phyloP scores from a whole-genome alignment of 1,140 invertebrate genomes.

The Aphelenchoides besseyi region DNA sequence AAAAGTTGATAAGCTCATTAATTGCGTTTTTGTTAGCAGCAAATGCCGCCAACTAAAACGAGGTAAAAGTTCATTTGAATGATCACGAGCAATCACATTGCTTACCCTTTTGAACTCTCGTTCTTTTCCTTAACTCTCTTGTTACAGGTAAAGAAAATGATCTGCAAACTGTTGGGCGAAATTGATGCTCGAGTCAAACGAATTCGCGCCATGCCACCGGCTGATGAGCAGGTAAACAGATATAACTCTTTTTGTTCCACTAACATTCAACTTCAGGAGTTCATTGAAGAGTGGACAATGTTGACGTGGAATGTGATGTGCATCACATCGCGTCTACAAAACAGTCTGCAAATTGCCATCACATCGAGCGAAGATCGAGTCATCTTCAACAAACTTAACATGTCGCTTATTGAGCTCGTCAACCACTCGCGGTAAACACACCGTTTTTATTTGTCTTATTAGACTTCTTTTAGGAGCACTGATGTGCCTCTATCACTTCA shows the following conservation, averaged over 20 bases:
- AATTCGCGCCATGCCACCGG: slow-evolving; percentile 36
- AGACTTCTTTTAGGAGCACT: slow-evolving; percentile 38
- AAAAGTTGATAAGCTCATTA: not conserved
- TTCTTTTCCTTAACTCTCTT: not conserved
- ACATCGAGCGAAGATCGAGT: slow-evolving; percentile 52
- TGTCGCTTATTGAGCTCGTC: slow-evolving; percentile 57
- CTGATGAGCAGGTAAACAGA: no score
- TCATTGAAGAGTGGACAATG: slow-evolving; percentile 63
- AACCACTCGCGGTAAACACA: slow-evolving; percentile 46
- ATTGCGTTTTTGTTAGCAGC: no score
- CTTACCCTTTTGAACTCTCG: not conserved
- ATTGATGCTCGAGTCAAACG: slow-evolving; percentile 54
- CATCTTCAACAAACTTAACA: slow-evolving; percentile 57
- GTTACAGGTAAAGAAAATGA: slow-evolving; percentile 55
- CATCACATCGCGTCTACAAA: slow-evolving; percentile 57
- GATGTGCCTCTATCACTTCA: slow-evolving; percentile 39
- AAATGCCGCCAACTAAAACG: no score
- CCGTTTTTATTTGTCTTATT: not conserved
- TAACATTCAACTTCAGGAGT: slow-evolving; percentile 45
- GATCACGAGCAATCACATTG: no score
- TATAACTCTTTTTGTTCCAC: not conserved
- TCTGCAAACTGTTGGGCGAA: slow-evolving; percentile 57
- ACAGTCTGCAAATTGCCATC: slow-evolving; percentile 34
- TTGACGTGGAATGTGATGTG: slow-evolving; percentile 62
- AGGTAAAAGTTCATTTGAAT: no score